Base-by-base conservation (phyloP, 2,113 vertebrate genomes). In the Callipepla californica region DNA sequence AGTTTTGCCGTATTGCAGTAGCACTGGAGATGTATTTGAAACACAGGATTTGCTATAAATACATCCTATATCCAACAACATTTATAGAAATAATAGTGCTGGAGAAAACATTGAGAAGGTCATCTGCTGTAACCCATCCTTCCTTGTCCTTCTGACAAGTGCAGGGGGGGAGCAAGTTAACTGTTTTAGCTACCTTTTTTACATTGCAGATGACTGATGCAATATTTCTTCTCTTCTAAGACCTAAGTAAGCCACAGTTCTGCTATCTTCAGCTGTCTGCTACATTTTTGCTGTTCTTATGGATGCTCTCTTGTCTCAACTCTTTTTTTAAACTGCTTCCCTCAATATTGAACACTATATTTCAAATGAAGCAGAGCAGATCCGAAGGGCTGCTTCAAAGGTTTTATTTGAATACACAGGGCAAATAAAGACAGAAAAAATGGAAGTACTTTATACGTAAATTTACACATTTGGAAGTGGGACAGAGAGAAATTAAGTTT, bases 241-340 rank as follows among this genome's bases (percentile, higher is more conserved):
- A 13, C 53, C 44, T 51, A n/a, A 76, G 22, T 2, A 61, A 80
- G 4, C 4, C 8, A 9, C 30, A 22, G 6, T 80, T 80, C 51
- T 80, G 15, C 23, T 57, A 5, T 26, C 42, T 42, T 23, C 19
- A 44, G 13, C 0, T 1, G 3, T 23, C 9, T 28, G 18, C 2
- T 3, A 28, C 36, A 53, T 30, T 4, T 63, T 51, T 9, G 0
- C 2, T 48, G 5, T 57, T 75, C 17, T 50, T 66, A 23, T 53
- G 38, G 32, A 34, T 2, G 0, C 7, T 85, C 0, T 0, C 18
- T 44, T n/a, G 8, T 68, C 34, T 59, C 40, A 30, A 20, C 21
- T 42, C 9, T 28, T 53, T 58, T 53, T 63, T 66, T 2, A 55
- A 87, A 45, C 1, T 6, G 21, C 61, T 91, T 82, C 55, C 21